Evolutionary conservation across 2,113 vertebrate species (phyloP).

Genomic region (Apteryx mantelli): DNA sequence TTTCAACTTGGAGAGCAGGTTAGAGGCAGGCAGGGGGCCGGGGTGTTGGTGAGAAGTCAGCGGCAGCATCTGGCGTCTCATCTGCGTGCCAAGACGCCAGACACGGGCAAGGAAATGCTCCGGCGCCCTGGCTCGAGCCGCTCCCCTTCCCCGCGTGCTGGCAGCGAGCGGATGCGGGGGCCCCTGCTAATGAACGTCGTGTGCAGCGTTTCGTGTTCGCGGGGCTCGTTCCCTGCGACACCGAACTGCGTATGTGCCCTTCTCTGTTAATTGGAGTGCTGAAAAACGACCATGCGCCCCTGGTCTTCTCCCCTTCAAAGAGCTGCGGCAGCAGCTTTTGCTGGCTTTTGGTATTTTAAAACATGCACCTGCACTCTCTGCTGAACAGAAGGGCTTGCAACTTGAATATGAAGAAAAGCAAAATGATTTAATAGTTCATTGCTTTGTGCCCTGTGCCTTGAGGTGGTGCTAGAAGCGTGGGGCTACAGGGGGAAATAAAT

Average conservation of each 20-base stretch:
- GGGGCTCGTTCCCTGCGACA: background rate
- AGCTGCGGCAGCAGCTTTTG: background rate
- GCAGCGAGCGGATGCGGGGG: background rate
- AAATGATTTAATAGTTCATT: background rate
- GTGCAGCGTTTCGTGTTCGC: background rate
- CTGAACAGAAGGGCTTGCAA: background rate
- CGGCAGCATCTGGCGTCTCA: background rate
- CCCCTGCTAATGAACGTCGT: background rate
- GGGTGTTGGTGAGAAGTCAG: background rate
- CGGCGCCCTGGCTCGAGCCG: background rate
- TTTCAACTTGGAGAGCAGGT: rapidly evolving
- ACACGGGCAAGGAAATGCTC: rapidly evolving
- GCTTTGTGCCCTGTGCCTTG: background rate
- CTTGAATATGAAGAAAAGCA: background rate
- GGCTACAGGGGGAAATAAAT: background rate
- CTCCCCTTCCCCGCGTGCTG: background rate
- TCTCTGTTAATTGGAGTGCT: background rate
- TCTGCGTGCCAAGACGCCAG: background rate
- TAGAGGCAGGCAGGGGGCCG: background rate
- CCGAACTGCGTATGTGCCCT: background rate
- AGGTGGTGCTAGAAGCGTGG: background rate
- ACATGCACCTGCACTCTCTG: background rate
- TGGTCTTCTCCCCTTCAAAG: background rate
- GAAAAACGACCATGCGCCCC: background rate
- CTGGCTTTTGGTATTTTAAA: background rate